phyloP scores from a whole-genome alignment of 2,113 vertebrate species.

The Cebus imitator region DNA sequence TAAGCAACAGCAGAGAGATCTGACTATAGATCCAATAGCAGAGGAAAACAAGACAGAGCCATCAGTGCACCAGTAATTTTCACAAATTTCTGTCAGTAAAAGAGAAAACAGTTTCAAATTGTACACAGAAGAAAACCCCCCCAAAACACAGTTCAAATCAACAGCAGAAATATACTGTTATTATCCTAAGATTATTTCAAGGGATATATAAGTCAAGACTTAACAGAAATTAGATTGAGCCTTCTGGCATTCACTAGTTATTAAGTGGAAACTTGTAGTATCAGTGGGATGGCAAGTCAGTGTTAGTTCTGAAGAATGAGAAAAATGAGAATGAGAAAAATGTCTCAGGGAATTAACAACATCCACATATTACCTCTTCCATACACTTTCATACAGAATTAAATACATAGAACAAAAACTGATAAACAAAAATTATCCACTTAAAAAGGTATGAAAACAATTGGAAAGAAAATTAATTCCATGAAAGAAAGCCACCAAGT shows the following conservation, averaged over 20 bases:
- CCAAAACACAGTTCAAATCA: slow-evolving; percentile 45
- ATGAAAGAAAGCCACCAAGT: neutral
- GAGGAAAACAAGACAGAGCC: neutral
- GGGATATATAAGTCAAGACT: slow-evolving; percentile 27
- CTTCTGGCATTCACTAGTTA: neutral
- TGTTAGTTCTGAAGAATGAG: neutral
- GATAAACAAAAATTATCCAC: neutral
- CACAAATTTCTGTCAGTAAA: slow-evolving; percentile 32
- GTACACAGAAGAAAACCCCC: neutral
- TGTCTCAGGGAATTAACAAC: neutral
- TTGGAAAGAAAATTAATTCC: neutral
- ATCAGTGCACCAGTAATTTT: slow-evolving; percentile 16
- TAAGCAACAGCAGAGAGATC: neutral
- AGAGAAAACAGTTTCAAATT: slow-evolving; percentile 7
- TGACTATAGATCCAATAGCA: neutral
- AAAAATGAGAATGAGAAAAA: neutral
- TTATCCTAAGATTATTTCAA: neutral
- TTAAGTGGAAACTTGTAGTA: neutral
- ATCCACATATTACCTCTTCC: neutral
- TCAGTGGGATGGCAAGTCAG: neutral
- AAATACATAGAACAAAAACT: neutral
- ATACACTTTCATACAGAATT: neutral
- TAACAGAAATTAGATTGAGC: neutral
- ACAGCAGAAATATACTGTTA: slow-evolving; percentile 15
- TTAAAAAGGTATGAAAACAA: neutral